Base-by-base conservation (phyloP, 1,140 invertebrate genomes). In the Drosophila sproati region DNA sequence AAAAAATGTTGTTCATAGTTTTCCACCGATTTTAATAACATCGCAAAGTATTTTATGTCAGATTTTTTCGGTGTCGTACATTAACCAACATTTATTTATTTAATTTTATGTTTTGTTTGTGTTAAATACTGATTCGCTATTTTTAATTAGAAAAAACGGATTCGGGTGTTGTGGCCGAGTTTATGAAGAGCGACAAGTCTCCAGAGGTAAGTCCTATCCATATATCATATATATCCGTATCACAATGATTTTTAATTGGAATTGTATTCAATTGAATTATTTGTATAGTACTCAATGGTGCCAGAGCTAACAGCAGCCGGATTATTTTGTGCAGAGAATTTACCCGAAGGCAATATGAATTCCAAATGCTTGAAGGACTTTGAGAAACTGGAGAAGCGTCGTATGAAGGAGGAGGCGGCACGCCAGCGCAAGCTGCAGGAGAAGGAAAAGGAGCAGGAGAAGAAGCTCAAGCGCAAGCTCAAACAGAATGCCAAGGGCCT, bases 301-400 rank as follows among this genome's bases (percentile, higher is more conserved):
- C 93, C 94, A 3, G 91, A 96, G 94, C 93, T 93, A 54, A 67
- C 72, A 5, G 66, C 68, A 32, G 80, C 75, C 5, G 77, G 71
- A 0, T 82, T 91, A 31, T 91, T 96, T 80, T 95, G 96, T 41
- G 63, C 87, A 3, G 93, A 96, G 45, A 96, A 96, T 73, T 92
- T 95, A 6, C 92, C 94, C 6, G 91, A 92, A 28, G 93, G 94
- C 52, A 95, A 96, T 76, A 93, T 95, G 80, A 96, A 96, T 78
- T 95, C 96, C 80, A 96, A 96, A 88, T 94, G 94, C 68, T 64
- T 89, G 12, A 96, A 96, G 85, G 96, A 97, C 76, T 96, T 96
- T 79, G 96, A 97, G 61, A 96, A 97, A 77, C 82, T 95, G 73
- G 96, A 97, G 78, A 96, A 96, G 85, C 93, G 95, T 20, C 92